phyloP scores from a whole-genome alignment of 2,797 vertebrate genomes.

The Buceros bicornis region DNA sequence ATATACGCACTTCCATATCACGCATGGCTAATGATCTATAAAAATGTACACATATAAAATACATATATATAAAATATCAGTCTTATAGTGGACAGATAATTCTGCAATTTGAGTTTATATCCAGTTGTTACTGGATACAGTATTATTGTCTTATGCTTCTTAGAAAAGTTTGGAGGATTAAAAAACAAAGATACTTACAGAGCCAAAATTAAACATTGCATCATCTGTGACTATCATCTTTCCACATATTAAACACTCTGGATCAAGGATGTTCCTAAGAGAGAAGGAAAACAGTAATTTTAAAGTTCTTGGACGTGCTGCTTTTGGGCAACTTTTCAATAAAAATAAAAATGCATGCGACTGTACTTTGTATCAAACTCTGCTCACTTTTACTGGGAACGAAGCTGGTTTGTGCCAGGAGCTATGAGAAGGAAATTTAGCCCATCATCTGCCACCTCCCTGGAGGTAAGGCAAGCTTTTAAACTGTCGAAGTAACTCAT shows the following conservation, averaged over 20 bases:
- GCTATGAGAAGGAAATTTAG: constrained; percentile 5
- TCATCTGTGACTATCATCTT: constrained; percentile 18
- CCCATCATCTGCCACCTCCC: constrained; percentile 13
- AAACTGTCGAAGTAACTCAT: background rate
- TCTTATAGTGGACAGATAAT: background rate
- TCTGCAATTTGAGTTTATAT: constrained; percentile 27
- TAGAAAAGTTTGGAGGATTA: background rate
- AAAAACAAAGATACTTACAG: constrained; percentile 17
- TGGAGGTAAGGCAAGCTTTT: constrained; percentile 11
- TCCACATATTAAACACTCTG: background rate
- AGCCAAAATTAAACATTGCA: constrained; percentile 25
- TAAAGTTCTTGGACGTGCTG: constrained; percentile 7
- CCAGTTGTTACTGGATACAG: constrained; percentile 1
- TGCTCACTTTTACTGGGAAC: constrained; percentile 26
- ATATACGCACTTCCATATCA: background rate
- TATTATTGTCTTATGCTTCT: constrained; percentile 24
- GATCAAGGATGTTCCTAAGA: constrained; percentile 21
- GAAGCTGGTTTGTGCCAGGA: background rate
- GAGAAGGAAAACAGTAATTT: constrained; percentile 31
- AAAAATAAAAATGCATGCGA: constrained; percentile 28
- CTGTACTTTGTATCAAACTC: constrained; percentile 24
- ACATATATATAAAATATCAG: background rate
- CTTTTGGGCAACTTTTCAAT: constrained; percentile 25
- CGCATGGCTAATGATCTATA: background rate
- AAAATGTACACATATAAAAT: background rate